phyloP scores from a whole-genome alignment of 92 coral and sea anemone genomes.

The Zoanthus solanderi region DNA sequence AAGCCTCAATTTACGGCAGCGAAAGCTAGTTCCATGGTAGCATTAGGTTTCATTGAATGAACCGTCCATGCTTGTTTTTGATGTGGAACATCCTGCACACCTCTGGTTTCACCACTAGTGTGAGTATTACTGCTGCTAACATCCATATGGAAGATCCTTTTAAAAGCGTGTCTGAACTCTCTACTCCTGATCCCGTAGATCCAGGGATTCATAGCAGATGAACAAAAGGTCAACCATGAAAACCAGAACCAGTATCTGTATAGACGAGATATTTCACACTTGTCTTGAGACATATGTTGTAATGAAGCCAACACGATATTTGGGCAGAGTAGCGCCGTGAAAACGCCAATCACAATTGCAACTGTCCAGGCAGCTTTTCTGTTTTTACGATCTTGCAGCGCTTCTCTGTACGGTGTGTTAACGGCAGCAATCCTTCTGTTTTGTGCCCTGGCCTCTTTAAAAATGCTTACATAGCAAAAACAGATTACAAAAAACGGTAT shows the following conservation, averaged over 20 bases:
- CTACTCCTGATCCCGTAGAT: slow-evolving; percentile 40
- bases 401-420: slow-evolving; percentile 17
- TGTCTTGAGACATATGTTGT: slow-evolving; percentile 40
- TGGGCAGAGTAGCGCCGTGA: slow-evolving; percentile 30
- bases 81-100: neutral
- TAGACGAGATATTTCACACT: slow-evolving; percentile 24
- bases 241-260: slow-evolving; percentile 42
- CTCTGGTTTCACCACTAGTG: slow-evolving; percentile 19
- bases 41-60: neutral
- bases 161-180: slow-evolving; percentile 31
- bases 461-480: slow-evolving; percentile 29
- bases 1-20: neutral
- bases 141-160: slow-evolving; percentile 22
- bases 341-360: slow-evolving; percentile 39
- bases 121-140: slow-evolving; percentile 5
- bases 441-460: slow-evolving; percentile 16
- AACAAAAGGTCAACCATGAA: slow-evolving; percentile 27
- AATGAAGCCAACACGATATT: slow-evolving; percentile 37
- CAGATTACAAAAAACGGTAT: slow-evolving; percentile 35
- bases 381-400: slow-evolving; percentile 18
- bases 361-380: slow-evolving; percentile 49
- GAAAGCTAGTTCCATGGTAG: neutral
- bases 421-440: slow-evolving; percentile 27
- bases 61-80: neutral
- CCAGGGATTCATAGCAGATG: slow-evolving; percentile 39